Percentiles rank a stretch among this genome's conserved stretches.
These are phyloP conservation scores for Elysia crispata DNA, from an alignment of 2,888 invertebrate species.

Conservation along the genomic window DNA sequence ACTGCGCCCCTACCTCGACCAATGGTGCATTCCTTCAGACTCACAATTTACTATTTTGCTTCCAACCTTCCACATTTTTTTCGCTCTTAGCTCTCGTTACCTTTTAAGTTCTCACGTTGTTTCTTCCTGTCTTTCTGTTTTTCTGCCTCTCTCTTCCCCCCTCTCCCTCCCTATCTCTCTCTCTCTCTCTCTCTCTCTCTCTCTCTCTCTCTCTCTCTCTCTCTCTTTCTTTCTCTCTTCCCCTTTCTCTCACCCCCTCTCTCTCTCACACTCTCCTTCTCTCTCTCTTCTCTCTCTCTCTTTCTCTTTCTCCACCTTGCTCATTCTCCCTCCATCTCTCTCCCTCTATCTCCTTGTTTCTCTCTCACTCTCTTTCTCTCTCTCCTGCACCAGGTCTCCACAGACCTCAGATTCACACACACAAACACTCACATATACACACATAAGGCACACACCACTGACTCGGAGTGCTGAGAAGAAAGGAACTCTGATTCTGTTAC, in stretches of 20 bases:
- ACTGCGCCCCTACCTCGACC: too few relatives aligned
- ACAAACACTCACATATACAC: background rate
- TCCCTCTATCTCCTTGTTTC: slow-evolving; percentile 1
- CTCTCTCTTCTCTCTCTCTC: background rate
- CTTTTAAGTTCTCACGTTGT: background rate
- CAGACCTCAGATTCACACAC: background rate
- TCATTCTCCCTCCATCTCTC: background rate
- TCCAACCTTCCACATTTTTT: too few relatives aligned
- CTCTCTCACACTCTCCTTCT: background rate
- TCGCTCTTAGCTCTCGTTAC: background rate
- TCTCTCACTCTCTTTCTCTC: slow-evolving; percentile 1
- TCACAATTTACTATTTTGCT: too few relatives aligned
- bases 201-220: slow-evolving; percentile 29
- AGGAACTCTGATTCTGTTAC: too few relatives aligned
- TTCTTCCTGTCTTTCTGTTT: background rate
- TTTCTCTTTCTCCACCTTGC: background rate
- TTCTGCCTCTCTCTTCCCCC: background rate
- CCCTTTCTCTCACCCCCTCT: background rate
- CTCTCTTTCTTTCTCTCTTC: slow-evolving; percentile 5
- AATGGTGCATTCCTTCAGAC: too few relatives aligned
- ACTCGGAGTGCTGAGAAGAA: too few relatives aligned
- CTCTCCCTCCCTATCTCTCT: slow-evolving; percentile 1
- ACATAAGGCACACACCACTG: too few relatives aligned
- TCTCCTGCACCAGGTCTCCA: background rate
- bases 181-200: background rate